These are phyloP conservation scores for Pteria penguin DNA, from an alignment of 2,888 invertebrate genomes.

Conservation along the genomic window DNA sequence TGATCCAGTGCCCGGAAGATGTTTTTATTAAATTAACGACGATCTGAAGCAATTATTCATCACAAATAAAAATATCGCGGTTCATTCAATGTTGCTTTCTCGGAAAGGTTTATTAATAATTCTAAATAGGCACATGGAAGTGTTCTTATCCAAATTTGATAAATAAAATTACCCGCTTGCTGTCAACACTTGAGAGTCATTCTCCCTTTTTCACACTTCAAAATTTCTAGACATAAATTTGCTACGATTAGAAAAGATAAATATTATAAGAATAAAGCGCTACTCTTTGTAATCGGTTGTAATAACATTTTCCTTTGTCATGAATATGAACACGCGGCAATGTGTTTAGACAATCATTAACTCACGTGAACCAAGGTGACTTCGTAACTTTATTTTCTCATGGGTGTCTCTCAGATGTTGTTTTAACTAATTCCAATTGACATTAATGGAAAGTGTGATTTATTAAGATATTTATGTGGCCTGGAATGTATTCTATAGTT, in stretches of 20 bases:
- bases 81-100: background rate
- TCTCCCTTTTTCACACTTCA: background rate
- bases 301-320: background rate
- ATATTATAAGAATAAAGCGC: background rate
- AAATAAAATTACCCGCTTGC: no score
- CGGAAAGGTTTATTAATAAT: no score
- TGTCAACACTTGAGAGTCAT: background rate
- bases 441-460: no score
- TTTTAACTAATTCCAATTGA: background rate
- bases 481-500: no score
- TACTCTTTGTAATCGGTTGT: background rate
- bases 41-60: slow-evolving; percentile 16
- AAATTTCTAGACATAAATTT: background rate
- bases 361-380: background rate
- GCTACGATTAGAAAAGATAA: background rate
- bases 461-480: no score
- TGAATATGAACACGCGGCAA: background rate
- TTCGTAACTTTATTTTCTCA: background rate
- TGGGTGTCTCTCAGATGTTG: background rate
- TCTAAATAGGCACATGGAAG: no score
- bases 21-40: slow-evolving; percentile 22
- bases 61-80: slow-evolving; percentile 1
- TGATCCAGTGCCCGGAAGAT: background rate
- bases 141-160: no score
- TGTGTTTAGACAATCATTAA: background rate